Conservation (phyloP, 64 coral and sea anemone genomes). For the Montipora cactus region DNA sequence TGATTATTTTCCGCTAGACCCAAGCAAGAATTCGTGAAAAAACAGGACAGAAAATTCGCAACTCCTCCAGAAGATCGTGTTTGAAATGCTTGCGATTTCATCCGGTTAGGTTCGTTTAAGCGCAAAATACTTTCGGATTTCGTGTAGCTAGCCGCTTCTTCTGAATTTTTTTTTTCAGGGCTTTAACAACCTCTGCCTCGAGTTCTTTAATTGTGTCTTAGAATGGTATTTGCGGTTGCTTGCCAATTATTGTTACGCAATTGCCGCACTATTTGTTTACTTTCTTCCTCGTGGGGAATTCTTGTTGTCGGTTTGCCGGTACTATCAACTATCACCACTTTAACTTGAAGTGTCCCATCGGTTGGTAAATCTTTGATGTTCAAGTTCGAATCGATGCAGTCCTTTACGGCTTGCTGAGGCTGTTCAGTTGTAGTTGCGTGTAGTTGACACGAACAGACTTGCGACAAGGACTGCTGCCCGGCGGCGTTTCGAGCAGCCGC, state of each 20-base stretch:
- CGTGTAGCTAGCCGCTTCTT: conserved; percentile 29
- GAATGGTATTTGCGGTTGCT: conserved; percentile 27
- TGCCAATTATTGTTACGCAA: conserved; percentile 40
- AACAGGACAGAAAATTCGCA: conserved; percentile 32
- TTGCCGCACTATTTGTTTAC: conserved; percentile 21
- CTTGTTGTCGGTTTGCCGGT: neutral
- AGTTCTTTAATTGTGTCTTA: conserved; percentile 28
- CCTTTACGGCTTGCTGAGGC: neutral
- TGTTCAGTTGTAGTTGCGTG: neutral
- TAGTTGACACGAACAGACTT: conserved; percentile 52
- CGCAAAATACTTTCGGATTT: conserved; percentile 56
- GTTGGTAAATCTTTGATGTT: neutral
- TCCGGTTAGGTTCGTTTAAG: conserved; percentile 4
- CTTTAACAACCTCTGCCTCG: conserved; percentile 5
- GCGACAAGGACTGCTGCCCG: conserved; percentile 41
- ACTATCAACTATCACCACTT: neutral
- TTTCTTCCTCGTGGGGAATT: conserved; percentile 46
- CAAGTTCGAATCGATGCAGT: neutral
- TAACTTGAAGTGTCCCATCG: neutral
- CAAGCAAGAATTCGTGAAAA: neutral
- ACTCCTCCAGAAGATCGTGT: conserved; percentile 38
- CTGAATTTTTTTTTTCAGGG: conserved; percentile 8
- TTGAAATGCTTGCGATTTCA: conserved; percentile 25
- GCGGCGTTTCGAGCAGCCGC: conserved; percentile 48
- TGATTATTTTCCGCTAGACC: neutral